Base-by-base conservation (phyloP, 1,140 invertebrate species). In the Eupristina koningsbergeri region DNA sequence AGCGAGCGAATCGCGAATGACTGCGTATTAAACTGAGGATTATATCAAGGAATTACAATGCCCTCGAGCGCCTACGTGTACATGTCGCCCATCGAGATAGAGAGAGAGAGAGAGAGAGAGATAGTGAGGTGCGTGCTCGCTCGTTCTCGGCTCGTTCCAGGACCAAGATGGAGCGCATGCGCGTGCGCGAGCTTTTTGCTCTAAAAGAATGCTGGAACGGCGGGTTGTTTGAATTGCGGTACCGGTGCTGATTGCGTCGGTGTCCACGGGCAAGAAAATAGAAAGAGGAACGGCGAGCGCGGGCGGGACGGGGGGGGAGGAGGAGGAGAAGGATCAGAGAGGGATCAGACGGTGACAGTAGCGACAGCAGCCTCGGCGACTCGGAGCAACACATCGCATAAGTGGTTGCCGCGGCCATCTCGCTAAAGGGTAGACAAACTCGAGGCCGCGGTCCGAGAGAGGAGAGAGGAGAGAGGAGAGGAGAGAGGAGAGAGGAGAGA, bases 221-320 rank as follows among this genome's bases (percentile, higher is more conserved):
- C 90, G 91, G 91, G 88, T 90, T 88, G 90, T 92, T 92, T 92
- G 90, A 92, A 92, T 92, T 88, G 81, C 39, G 58, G 41, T 50
- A 26, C 67, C 36, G 86, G 84, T 87, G 87, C 86, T 90, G 88
- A 89, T 90, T 90, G 89, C 89, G 85, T 86, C 86, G 85, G 80
- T 67, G 29, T 41, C 11, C 19, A 36, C 15, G 45, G 13, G 3
- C 26, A 3, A 9, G 50, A 39, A 2, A 8, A 34, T 13, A 5
- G 13, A 39, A 29, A 39, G 50, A 58, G 34, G 6, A 29, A 19
- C 31, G 9, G 67, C 34, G 17, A 36, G 67, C 6, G 36, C 34
- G 36, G 0, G 8, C 7, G 67, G 15, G 34, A 71, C 22, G 9
- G 34, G 22, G 8, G 26, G 34, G 8, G 36, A 8, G 36, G 34